phyloP scores from a whole-genome alignment of 2,113 vertebrate genomes.

The Leptobrachium leishanense region DNA sequence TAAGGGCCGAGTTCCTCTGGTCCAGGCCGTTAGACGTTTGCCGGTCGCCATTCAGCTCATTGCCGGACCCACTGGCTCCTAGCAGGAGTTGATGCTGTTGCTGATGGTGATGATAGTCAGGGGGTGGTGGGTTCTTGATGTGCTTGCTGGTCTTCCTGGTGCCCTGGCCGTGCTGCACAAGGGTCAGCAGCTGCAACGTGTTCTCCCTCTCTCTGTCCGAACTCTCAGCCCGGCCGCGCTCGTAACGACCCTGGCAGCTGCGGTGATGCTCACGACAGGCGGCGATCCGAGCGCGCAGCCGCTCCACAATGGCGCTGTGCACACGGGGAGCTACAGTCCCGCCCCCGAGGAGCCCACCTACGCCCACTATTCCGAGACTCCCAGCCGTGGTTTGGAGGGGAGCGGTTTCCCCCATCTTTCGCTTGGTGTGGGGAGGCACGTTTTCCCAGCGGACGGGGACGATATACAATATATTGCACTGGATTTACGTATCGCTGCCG shows the following conservation, averaged over 20 bases:
- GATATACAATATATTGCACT: neutral
- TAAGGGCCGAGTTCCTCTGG: constrained; percentile 80
- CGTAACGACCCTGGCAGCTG: constrained; percentile 89
- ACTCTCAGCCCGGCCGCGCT: constrained; percentile 81
- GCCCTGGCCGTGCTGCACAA: constrained; percentile 85
- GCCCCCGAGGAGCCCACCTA: constrained; percentile 68
- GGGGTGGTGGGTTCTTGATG: constrained; percentile 64
- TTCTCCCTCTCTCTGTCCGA: constrained; percentile 86
- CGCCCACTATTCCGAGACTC: constrained; percentile 72
- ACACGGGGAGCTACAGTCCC: constrained; percentile 79
- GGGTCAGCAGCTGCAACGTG: constrained; percentile 86
- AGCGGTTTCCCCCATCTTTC: constrained; percentile 86
- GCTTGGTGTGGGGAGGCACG: constrained; percentile 13
- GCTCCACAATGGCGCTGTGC: constrained; percentile 92
- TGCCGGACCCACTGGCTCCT: constrained; percentile 59
- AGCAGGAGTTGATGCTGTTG: constrained; percentile 58
- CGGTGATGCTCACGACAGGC: constrained; percentile 90
- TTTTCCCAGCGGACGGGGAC: neutral
- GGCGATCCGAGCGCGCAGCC: constrained; percentile 88
- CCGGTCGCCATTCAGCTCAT: constrained; percentile 74
- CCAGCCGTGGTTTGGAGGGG: constrained; percentile 79
- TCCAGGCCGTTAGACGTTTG: constrained; percentile 66
- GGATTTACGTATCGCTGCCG: constrained; percentile 37
- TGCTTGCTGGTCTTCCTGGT: constrained; percentile 75
- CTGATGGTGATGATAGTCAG: constrained; percentile 64